phyloP scores from a whole-genome alignment of 2,888 invertebrate genomes.

The Hypomecis atomaria region DNA sequence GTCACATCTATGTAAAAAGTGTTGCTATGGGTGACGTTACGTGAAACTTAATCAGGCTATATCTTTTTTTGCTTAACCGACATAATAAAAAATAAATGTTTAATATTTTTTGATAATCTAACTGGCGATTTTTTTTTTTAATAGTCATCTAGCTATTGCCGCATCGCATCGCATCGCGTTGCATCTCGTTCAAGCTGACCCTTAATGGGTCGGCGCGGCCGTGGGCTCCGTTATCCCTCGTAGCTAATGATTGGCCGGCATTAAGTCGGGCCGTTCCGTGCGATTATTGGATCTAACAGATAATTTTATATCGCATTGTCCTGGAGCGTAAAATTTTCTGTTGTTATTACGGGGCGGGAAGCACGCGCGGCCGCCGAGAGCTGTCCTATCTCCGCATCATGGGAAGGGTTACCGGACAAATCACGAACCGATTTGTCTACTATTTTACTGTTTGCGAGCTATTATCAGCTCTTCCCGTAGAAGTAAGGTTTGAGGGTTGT shows the following conservation, averaged over 20 bases:
- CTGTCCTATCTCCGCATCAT: slow-evolving; percentile 61
- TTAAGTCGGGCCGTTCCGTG: slow-evolving; percentile 82
- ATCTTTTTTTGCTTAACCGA: too few species aligned
- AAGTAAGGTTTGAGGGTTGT: neutral
- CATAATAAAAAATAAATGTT: too few species aligned
- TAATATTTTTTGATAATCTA: too few species aligned
- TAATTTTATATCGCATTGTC: slow-evolving; percentile 85
- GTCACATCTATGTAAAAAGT: too few species aligned
- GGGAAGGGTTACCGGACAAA: slow-evolving; percentile 60
- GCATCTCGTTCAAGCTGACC: too few species aligned
- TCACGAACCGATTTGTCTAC: slow-evolving; percentile 61
- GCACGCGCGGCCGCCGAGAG: slow-evolving; percentile 63
- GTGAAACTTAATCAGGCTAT: too few species aligned
- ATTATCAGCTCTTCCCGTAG: slow-evolving; percentile 26
- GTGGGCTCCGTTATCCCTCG: slow-evolving; percentile 82
- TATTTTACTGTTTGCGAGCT: slow-evolving; percentile 39
- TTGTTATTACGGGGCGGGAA: slow-evolving; percentile 75
- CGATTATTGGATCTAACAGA: slow-evolving; percentile 85
- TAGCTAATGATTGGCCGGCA: slow-evolving; percentile 85
- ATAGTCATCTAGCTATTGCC: too few species aligned
- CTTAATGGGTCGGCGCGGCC: slow-evolving; percentile 62
- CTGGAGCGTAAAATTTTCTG: slow-evolving; percentile 84
- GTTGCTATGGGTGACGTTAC: too few species aligned
- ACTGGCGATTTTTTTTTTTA: too few species aligned
- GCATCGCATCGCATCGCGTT: too few species aligned